phyloP scores from a whole-genome alignment of 2,113 vertebrate species.

The Brachyhypopomus occidentalis region DNA sequence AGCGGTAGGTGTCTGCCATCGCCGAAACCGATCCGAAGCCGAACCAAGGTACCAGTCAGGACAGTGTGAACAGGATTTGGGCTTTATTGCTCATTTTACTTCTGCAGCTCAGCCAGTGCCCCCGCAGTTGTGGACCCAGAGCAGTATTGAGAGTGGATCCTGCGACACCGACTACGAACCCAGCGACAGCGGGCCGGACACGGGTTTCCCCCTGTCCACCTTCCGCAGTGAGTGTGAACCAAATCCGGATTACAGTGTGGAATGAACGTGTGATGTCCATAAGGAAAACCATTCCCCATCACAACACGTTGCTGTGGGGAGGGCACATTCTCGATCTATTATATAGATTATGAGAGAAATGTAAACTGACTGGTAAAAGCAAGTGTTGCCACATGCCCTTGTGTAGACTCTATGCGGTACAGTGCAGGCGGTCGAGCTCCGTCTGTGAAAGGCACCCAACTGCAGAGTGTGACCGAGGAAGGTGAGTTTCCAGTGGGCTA shows the following conservation, averaged over 20 bases:
- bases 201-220: slow-evolving; percentile 63
- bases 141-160: slow-evolving; percentile 66
- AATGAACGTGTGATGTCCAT: not conserved
- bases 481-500: slow-evolving; percentile 57
- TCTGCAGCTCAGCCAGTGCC: slow-evolving; percentile 55
- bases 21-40: not conserved
- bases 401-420: slow-evolving; percentile 68
- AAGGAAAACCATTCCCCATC: not conserved
- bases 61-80: not conserved
- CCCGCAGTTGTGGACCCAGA: slow-evolving; percentile 62
- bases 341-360: not conserved
- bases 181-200: slow-evolving; percentile 52
- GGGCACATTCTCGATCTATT: not conserved
- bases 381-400: not conserved
- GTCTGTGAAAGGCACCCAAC: slow-evolving; percentile 32
- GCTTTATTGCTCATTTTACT: slow-evolving; percentile 20
- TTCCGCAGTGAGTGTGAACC: slow-evolving; percentile 69
- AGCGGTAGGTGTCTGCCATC: slow-evolving; percentile 54
- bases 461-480: slow-evolving; percentile 59
- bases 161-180: slow-evolving; percentile 70
- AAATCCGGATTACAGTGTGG: not conserved
- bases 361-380: not conserved
- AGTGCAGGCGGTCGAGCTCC: slow-evolving; percentile 44
- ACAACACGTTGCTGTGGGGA: no score
- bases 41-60: not conserved